Evolutionary conservation across 2,797 vertebrate species (phyloP), one percentile per base, ranked within the genome.

Genomic region (Platalea minor): DNA sequence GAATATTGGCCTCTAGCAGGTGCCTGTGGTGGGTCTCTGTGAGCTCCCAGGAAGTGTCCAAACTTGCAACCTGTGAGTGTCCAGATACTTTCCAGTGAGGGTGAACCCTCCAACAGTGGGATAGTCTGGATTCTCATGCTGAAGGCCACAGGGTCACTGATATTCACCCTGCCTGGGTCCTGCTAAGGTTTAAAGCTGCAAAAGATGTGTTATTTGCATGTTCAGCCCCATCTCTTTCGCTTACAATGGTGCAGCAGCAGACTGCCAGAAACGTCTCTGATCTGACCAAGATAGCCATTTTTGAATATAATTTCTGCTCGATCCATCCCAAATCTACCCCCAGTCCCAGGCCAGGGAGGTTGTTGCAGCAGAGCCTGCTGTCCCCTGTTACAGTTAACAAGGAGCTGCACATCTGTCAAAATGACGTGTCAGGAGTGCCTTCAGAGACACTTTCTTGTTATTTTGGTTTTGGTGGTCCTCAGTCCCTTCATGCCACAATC

Each of bases 381-480:
- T 91, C 17, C 39, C 3, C 7, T 37, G 29, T 13, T 56, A n/a
- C 24, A 54, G 25, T 26, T 65, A 85, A 84, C 0, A 2, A 37
- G 54, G 46, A 84, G 46, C 33, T 75, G 46, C 46, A 59, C 28
- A 33, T 75, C 73, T 92, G 61, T 75, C 92, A 91, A 60, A 88
- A 57, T 0, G 0, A 78, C 15, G 50, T 15, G 14, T 75, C 72
- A 86, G 35, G 41, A 39, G 9, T 33, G 46, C 46, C 68, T 81
- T 89, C 50, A 56, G 89, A 88, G 82, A 81, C 79, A 57, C 17
- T 85, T 95, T 53, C 67, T 59, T 84, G 68, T 78, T 95, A 65
- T 68, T 95, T 86, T 45, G 35, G 43, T 72, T 89, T 94, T 94
- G 76, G 76, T 87, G 91, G 82, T 54, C 33, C 61, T 94, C 85